phyloP scores from a whole-genome alignment of 2,888 invertebrate species.

The Amphipoea oculea region DNA sequence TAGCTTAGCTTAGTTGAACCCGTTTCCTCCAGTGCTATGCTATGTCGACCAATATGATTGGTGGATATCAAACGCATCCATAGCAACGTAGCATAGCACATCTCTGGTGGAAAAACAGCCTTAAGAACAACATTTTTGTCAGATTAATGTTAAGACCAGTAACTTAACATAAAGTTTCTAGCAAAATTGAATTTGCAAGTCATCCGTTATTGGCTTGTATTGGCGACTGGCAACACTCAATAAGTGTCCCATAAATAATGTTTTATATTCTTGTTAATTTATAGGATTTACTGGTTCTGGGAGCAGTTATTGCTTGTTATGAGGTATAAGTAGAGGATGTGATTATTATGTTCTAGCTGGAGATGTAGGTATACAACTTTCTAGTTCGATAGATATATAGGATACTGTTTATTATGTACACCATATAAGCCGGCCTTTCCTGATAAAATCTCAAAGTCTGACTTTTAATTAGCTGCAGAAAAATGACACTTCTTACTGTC shows the following conservation, averaged over 20 bases:
- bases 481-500: no score
- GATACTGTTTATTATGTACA: neutral
- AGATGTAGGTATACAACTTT: slow-evolving; percentile 1
- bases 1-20: no score
- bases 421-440: no score
- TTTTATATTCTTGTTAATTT: slow-evolving; percentile 54
- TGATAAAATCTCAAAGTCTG: no score
- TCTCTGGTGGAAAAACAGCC: no score
- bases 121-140: slow-evolving; percentile 18
- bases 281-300: slow-evolving; percentile 30
- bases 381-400: neutral
- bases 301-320: slow-evolving; percentile 23
- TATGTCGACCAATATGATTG: no score
- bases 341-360: neutral
- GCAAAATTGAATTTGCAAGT: slow-evolving; percentile 49
- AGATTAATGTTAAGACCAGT: slow-evolving; percentile 22
- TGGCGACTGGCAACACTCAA: slow-evolving; percentile 44
- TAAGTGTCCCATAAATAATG: slow-evolving; percentile 45
- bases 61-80: no score
- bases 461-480: no score
- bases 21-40: no score
- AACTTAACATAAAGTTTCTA: slow-evolving; percentile 22
- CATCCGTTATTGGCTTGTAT: slow-evolving; percentile 48
- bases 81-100: no score
- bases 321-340: neutral